Conservation (phyloP, 2,888 invertebrate genomes). For the Spatulosminthurus flaviceps region DNA sequence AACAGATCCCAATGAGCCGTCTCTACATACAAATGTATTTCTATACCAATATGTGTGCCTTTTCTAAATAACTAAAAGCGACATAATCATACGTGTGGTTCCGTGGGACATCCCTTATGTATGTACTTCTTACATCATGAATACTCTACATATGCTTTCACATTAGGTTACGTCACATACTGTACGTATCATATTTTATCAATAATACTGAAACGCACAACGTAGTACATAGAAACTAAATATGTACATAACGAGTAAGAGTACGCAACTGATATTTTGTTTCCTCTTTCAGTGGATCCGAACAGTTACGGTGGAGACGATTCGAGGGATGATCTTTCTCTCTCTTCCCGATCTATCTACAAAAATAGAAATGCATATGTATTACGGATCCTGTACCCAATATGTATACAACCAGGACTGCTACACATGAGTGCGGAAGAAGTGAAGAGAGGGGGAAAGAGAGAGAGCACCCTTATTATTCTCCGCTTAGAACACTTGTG, state of each 20-base stretch:
- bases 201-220: too few species aligned
- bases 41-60: too few species aligned
- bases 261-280: background rate
- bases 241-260: too few species aligned
- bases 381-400: background rate
- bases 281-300: background rate
- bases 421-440: slow-evolving; percentile 12
- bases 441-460: slow-evolving; percentile 19
- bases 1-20: background rate
- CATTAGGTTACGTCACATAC: too few species aligned
- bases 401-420: background rate
- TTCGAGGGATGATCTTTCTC: background rate
- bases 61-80: too few species aligned
- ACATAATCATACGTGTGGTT: too few species aligned
- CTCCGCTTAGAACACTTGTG: slow-evolving; percentile 51
- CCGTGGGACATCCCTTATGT: too few species aligned
- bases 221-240: too few species aligned
- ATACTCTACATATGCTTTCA: too few species aligned
- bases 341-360: background rate
- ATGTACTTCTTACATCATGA: too few species aligned
- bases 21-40: too few species aligned
- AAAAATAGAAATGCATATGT: background rate
- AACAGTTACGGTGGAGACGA: slow-evolving; percentile 8
- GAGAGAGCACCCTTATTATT: slow-evolving; percentile 46
- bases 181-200: too few species aligned